These are phyloP conservation scores for Caerostris extrusa DNA, from an alignment of 1,140 invertebrate genomes.

Conservation along the genomic window DNA sequence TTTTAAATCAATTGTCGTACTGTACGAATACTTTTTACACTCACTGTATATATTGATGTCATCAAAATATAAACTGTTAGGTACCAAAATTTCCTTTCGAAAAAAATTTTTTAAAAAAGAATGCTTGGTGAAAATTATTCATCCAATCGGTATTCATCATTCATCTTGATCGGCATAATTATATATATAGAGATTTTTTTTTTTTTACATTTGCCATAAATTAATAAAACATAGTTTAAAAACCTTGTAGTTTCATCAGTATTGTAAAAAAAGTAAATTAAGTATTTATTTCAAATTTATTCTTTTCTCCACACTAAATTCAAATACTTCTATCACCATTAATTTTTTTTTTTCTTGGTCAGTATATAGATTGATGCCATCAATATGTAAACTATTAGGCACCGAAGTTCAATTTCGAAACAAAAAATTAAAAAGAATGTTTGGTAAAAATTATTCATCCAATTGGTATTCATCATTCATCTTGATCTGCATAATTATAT, in stretches of 20 bases:
- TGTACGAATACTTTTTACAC: too few species aligned
- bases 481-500: neutral
- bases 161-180: neutral
- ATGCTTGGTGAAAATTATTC: neutral
- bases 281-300: too few species aligned
- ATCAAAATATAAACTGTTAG: constrained; percentile 23
- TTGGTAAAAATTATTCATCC: neutral
- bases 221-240: neutral
- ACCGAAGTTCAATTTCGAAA: neutral
- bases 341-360: too few species aligned
- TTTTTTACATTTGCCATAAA: neutral
- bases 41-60: neutral
- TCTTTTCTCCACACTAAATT: too few species aligned
- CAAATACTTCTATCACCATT: too few species aligned
- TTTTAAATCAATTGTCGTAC: too few species aligned
- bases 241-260: neutral
- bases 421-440: neutral
- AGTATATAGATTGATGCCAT: too few species aligned
- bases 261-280: too few species aligned
- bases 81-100: neutral
- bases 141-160: neutral
- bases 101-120: neutral
- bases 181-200: neutral
- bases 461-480: neutral
- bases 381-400: constrained; percentile 33